Evolutionary conservation across 2,113 vertebrate species (phyloP).

Genomic region (Gallinago paraguaiae): DNA sequence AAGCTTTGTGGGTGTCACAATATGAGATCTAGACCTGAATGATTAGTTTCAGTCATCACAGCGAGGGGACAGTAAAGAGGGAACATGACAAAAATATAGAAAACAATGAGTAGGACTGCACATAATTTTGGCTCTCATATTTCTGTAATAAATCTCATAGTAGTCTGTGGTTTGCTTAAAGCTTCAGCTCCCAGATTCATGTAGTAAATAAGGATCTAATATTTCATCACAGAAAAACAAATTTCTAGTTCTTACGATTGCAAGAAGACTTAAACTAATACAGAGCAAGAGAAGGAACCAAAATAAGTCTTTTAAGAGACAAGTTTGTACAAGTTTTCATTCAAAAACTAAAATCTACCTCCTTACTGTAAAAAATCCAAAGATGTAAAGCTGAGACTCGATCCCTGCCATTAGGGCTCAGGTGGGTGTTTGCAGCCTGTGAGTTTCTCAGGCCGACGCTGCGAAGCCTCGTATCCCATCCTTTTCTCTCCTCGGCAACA

Average conservation of each 20-base stretch:
- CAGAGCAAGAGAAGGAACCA: not conserved
- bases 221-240: not conserved
- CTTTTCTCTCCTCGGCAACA: not conserved
- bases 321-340: not conserved
- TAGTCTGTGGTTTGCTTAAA: conserved; percentile 8
- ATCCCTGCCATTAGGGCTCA: not conserved
- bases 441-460: not conserved
- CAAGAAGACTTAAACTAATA: not conserved
- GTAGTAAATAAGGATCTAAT: not conserved
- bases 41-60: conserved; percentile 12
- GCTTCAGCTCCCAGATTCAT: not conserved
- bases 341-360: not conserved
- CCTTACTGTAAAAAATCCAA: not conserved
- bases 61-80: not conserved
- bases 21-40: not conserved
- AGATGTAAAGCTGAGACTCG: not conserved
- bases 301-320: not conserved
- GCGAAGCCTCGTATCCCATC: not conserved
- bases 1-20: not conserved
- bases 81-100: not conserved
- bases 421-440: fast-evolving
- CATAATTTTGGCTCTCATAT: not conserved
- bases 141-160: not conserved
- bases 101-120: not conserved
- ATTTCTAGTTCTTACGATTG: not conserved